A percentile compares a stretch with the other conserved stretches of the same genome.
These are phyloP conservation scores for Paraplagusia blochii DNA, from an alignment of 2,113 vertebrate genomes.

Conservation along the genomic window DNA sequence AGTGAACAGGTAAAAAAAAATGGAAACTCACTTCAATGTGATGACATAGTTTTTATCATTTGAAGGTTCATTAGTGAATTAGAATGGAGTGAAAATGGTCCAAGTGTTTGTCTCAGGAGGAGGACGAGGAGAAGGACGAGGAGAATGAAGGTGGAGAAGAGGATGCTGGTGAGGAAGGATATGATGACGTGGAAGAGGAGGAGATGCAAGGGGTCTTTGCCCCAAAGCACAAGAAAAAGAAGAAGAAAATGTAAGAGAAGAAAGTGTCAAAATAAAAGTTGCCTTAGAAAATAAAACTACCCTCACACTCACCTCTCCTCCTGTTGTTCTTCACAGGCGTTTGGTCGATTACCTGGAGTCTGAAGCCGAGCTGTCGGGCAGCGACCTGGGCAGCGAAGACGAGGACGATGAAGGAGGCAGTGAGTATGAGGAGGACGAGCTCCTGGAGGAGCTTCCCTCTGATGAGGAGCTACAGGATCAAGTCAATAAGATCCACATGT, in stretches of 20 bases:
- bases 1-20: slow-evolving; percentile 77
- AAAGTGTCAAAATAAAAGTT: neutral
- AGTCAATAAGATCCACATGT: slow-evolving; percentile 97
- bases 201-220: slow-evolving; percentile 81
- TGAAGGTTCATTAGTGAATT: no score
- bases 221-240: slow-evolving; percentile 67
- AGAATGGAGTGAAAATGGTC: neutral
- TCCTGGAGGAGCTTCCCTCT: slow-evolving; percentile 89
- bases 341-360: slow-evolving; percentile 89
- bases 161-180: slow-evolving; percentile 37
- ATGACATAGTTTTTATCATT: neutral
- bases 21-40: neutral
- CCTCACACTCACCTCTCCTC: neutral
- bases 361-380: slow-evolving; percentile 94
- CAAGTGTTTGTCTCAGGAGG: slow-evolving; percentile 53
- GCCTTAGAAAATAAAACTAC: neutral
- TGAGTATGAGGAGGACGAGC: slow-evolving; percentile 90
- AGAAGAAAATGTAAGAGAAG: slow-evolving; percentile 83
- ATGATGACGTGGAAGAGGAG: slow-evolving; percentile 72
- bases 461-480: slow-evolving; percentile 88
- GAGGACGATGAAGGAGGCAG: slow-evolving; percentile 83
- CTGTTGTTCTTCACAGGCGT: slow-evolving; percentile 63
- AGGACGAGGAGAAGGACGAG: slow-evolving; percentile 22
- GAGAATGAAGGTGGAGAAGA: slow-evolving; percentile 23
- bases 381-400: slow-evolving; percentile 87